phyloP scores from a whole-genome alignment of 2,113 vertebrate species.

The rabbit (Oryctolagus cuniculus) region mOryCun1.1 NC_091450.1:45329501-45330000 shows the following conservation, averaged over 20 bases:
- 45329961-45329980: constrained; percentile 69
- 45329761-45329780: constrained; percentile 73
- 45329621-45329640: background rate
- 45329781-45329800: constrained; percentile 71
- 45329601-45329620: background rate
- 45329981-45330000: constrained; percentile 75
- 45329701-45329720: background rate
- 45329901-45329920: constrained; percentile 89
- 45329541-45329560: background rate
- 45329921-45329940: constrained; percentile 76
- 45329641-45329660: background rate
- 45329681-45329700: background rate
- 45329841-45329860: constrained; percentile 89
- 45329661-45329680: background rate
- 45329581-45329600: background rate
- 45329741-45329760: constrained; percentile 45
- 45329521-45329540: background rate
- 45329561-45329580: background rate
- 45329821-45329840: constrained; percentile 87
- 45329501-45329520: background rate
- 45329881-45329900: constrained; percentile 85
- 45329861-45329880: constrained; percentile 88
- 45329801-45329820: constrained; percentile 84
- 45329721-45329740: background rate
- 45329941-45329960: constrained; percentile 60